phyloP scores from a whole-genome alignment of 2,888 invertebrate genomes.

The Drosophila algonquin region DNA sequence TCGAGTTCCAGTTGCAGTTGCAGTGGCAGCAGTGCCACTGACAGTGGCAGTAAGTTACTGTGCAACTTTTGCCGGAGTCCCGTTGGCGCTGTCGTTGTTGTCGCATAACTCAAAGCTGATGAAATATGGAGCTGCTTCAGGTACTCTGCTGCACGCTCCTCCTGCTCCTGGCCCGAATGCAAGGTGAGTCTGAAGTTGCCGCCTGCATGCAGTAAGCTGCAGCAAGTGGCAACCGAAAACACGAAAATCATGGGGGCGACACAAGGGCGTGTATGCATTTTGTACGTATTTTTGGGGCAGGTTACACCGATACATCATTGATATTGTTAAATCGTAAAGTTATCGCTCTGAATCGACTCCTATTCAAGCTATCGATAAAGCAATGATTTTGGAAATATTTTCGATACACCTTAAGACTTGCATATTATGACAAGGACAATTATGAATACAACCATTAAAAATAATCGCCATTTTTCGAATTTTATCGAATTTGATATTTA shows the following conservation, averaged over 20 bases:
- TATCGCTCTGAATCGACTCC: no score
- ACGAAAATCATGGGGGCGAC: not conserved
- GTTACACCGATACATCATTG: no score
- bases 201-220: not conserved
- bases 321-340: no score
- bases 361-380: no score
- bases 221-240: not conserved
- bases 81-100: conserved; percentile 8
- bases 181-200: conserved; percentile 74
- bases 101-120: conserved; percentile 61
- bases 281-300: no score
- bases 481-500: no score
- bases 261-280: no score
- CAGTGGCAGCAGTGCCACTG: conserved; percentile 19
- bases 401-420: no score
- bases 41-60: conserved; percentile 51
- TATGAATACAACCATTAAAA: no score
- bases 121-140: conserved; percentile 82
- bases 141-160: conserved; percentile 80
- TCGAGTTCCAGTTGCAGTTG: not conserved
- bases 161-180: conserved; percentile 79
- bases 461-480: no score
- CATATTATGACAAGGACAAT: no score
- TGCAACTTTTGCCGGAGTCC: conserved; percentile 36
- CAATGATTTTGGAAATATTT: no score